These are phyloP conservation scores for Holothuria scabra DNA, from an alignment of 53 echinoderm and acorn worm genomes.

Conservation along the genomic window DNA sequence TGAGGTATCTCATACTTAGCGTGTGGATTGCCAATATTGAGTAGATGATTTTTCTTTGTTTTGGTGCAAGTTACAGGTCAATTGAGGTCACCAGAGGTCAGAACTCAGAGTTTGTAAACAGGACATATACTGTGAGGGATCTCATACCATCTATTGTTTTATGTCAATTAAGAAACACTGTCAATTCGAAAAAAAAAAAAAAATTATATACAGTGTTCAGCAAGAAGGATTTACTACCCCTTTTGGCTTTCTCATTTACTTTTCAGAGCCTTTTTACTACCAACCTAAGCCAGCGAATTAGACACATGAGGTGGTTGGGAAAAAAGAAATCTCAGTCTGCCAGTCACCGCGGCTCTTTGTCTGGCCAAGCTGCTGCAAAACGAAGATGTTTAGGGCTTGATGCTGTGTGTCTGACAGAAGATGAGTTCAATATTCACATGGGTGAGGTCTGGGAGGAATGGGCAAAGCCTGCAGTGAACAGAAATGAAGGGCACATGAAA, in stretches of 20 bases:
- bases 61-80: no score
- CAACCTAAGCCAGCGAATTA: background rate
- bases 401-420: background rate
- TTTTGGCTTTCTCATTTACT: no score
- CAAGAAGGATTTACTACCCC: background rate
- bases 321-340: background rate
- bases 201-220: no score
- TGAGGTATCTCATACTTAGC: no score
- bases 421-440: background rate
- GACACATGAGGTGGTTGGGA: background rate
- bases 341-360: background rate
- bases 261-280: conserved; percentile 9
- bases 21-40: no score
- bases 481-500: background rate
- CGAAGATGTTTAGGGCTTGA: background rate
- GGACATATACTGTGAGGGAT: no score
- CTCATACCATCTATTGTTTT: no score
- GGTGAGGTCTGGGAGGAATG: background rate
- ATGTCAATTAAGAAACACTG: no score
- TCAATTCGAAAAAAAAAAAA: no score
- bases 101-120: no score
- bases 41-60: no score
- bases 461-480: background rate
- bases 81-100: no score
- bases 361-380: background rate